phyloP scores from a whole-genome alignment of 2,113 vertebrate genomes.

The Spheniscus mendiculus region DNA sequence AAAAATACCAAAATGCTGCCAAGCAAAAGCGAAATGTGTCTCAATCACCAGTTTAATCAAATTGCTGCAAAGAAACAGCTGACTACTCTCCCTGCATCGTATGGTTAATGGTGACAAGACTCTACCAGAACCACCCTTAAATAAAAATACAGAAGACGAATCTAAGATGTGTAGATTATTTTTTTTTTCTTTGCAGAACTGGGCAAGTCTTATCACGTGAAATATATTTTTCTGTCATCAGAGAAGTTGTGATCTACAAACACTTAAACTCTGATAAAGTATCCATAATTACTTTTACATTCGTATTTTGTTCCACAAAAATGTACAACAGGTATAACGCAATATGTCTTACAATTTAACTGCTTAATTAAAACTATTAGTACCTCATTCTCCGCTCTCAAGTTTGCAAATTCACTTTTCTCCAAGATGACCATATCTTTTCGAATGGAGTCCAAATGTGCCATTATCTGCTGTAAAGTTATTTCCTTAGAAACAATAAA shows the following conservation, averaged over 20 bases:
- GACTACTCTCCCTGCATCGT: neutral
- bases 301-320: neutral
- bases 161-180: neutral
- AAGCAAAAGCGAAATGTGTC: rapidly evolving
- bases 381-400: constrained; percentile 92
- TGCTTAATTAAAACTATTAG: neutral
- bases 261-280: neutral
- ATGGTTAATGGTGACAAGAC: neutral
- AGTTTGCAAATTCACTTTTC: constrained; percentile 96
- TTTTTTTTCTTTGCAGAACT: neutral
- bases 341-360: neutral
- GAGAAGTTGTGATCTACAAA: neutral
- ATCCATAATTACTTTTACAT: neutral
- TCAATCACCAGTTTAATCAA: neutral
- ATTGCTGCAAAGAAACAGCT: neutral
- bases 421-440: constrained; percentile 99
- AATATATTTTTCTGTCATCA: neutral
- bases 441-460: constrained; percentile 92
- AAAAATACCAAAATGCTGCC: neutral
- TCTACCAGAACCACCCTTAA: neutral
- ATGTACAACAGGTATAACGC: neutral
- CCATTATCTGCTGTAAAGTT: constrained; percentile 92
- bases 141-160: neutral
- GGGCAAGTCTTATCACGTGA: neutral
- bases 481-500: constrained; percentile 84